phyloP scores from a whole-genome alignment of 2,888 invertebrate genomes.

The Drosophila paramelanica region DNA sequence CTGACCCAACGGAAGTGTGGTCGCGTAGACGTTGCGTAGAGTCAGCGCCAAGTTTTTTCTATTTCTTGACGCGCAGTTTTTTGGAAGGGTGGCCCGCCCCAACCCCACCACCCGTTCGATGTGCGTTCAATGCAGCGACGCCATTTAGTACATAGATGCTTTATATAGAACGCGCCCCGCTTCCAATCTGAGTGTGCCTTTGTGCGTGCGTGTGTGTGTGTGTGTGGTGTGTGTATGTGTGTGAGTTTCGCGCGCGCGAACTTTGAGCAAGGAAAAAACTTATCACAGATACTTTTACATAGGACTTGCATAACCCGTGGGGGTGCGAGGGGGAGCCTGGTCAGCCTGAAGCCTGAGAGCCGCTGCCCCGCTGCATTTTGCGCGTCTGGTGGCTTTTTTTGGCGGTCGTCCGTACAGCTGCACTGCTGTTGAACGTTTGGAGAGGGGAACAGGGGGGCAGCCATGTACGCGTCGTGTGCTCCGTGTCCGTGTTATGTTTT shows the following conservation, averaged over 20 bases:
- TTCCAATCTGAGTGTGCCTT: constrained; percentile 9
- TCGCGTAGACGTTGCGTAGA: constrained; percentile 77
- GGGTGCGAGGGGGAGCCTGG: neutral
- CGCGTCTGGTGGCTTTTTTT: constrained; percentile 64
- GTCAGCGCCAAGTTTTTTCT: constrained; percentile 73
- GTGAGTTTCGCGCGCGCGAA: constrained; percentile 71
- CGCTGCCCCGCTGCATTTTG: constrained; percentile 66
- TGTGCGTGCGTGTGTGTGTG: constrained; percentile 25
- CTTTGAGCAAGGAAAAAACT: constrained; percentile 75
- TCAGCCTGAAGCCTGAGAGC: constrained; percentile 15
- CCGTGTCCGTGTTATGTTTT: constrained; percentile 52
- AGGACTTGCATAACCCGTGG: constrained; percentile 33
- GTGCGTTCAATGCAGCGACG: constrained; percentile 52
- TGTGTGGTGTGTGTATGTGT: constrained; percentile 16
- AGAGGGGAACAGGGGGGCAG: neutral
- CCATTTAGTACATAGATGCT: constrained; percentile 53
- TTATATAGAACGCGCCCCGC: constrained; percentile 37
- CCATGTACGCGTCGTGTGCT: constrained; percentile 54
- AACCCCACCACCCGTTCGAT: constrained; percentile 16
- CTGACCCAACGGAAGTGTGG: constrained; percentile 66
- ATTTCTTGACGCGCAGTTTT: constrained; percentile 64
- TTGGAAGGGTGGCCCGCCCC: constrained; percentile 4
- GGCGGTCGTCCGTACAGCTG: constrained; percentile 50
- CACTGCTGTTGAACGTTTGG: constrained; percentile 19
- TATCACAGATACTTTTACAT: constrained; percentile 68